Conservation (phyloP, 1,140 invertebrate genomes). For the Drosophila equinoxialis region DNA sequence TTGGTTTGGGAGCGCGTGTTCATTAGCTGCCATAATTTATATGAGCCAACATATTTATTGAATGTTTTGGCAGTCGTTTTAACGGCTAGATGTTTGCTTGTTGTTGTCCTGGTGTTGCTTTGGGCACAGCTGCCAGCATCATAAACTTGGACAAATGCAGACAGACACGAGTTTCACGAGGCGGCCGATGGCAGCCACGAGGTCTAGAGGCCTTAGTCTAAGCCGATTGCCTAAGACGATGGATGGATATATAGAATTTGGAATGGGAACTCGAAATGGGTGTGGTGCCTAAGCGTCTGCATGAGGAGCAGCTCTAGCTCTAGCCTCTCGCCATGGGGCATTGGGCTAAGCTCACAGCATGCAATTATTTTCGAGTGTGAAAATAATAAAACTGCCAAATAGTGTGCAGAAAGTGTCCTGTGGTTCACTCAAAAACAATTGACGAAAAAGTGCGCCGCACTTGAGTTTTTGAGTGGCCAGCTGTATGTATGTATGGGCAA, state of each 20-base stretch:
- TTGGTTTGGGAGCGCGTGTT: constrained; percentile 51
- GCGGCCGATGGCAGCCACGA: constrained; percentile 47
- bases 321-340: constrained; percentile 21
- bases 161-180: constrained; percentile 21
- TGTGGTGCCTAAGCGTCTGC: constrained; percentile 69
- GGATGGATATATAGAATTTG: background rate
- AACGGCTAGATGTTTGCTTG: constrained; percentile 49
- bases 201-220: constrained; percentile 37
- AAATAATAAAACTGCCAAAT: constrained; percentile 77
- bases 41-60: constrained; percentile 79
- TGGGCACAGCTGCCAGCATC: constrained; percentile 48
- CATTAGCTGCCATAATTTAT: constrained; percentile 78
- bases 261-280: constrained; percentile 32
- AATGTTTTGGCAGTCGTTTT: constrained; percentile 77
- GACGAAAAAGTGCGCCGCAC: constrained; percentile 50
- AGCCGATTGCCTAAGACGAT: background rate
- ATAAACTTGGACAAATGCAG: constrained; percentile 47
- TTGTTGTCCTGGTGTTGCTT: constrained; percentile 35
- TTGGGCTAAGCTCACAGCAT: constrained; percentile 73
- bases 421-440: constrained; percentile 48
- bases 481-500: constrained; percentile 31
- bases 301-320: constrained; percentile 1
- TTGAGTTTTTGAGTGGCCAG: constrained; percentile 56
- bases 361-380: constrained; percentile 79
- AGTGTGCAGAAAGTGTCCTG: constrained; percentile 66